Base-by-base conservation (phyloP, 2,888 invertebrate species). In the Blastobasis lacticolella region DNA sequence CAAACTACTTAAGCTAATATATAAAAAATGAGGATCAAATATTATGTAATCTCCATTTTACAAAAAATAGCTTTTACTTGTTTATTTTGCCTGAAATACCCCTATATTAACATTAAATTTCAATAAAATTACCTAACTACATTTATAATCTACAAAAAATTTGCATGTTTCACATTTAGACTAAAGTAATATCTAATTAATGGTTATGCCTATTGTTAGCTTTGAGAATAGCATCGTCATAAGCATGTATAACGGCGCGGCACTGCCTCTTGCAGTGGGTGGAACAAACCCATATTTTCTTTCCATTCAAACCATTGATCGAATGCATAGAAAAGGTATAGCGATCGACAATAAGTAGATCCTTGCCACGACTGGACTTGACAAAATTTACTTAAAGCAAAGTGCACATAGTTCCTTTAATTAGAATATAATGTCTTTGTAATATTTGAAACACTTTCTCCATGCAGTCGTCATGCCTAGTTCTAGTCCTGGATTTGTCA, bases 201-300 rank as follows among this genome's bases (percentile, higher is more conserved):
- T 52, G 46, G 8, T 52, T 43, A 9, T 49, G 49, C 2, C 56
- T 47, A 46, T 74, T 74, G 38, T 68, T 67, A 10, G 66, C 58
- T 42, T 59, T 61, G 4, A 71, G 40, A 38, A 75, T 61, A 48
- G 61, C 55, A 8, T 65, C 61, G 1, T 61, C 64, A 45, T 57
- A 54, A 0, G 75, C 75, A n/a, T 65, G 63, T 4, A 73, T 60
- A 0, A 57, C 55, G 0, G 75, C 73, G 4, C 61, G 63, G 48
- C 75, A 75, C 5, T 62, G 61, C 47, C 56, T 69, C 51, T 64
- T 60, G 48, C 64, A 63, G 48, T 74, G 70, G 4, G 69, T 72
- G 5, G 72, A 71, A 45, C 75, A 75, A 4, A 64, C 60, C 75
- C 75, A 75, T 46, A 71, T 57, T 6, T 57, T 67, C 48, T 64